These are phyloP conservation scores for Chaetodon auriga DNA, from an alignment of 2,113 vertebrate species.

Conservation along the genomic window DNA sequence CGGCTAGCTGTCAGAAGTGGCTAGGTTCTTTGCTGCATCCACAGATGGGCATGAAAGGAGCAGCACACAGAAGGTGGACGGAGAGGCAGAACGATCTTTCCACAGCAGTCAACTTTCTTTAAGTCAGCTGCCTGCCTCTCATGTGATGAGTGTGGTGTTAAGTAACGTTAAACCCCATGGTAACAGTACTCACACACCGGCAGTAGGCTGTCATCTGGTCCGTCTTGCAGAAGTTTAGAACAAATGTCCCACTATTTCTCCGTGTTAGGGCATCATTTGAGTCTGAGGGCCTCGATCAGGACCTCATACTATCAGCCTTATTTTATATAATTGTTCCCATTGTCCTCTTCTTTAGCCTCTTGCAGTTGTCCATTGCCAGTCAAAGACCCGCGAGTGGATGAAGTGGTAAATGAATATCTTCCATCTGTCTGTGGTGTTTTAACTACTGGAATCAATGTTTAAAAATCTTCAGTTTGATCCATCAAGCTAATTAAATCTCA, in stretches of 20 bases:
- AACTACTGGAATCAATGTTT: conserved; percentile 3
- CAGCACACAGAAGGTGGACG: conserved; percentile 2
- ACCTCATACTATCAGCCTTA: too few relatives aligned
- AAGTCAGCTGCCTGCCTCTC: not conserved
- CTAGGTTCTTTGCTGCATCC: conserved; percentile 18
- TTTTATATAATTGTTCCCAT: not conserved
- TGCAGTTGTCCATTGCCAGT: not conserved
- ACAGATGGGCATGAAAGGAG: conserved; percentile 30
- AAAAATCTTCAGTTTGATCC: conserved; percentile 15
- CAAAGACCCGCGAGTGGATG: not conserved
- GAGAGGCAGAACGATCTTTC: not conserved
- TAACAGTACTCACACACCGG: not conserved
- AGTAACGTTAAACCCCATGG: not conserved
- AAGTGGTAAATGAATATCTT: conserved; percentile 23
- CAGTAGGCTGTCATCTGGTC: not conserved
- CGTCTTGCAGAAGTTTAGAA: too few relatives aligned
- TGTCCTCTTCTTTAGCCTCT: conserved; percentile 3
- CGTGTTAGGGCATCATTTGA: not conserved
- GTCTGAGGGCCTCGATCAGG: not conserved
- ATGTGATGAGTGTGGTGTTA: not conserved
- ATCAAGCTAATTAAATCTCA: conserved; percentile 40
- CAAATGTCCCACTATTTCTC: not conserved
- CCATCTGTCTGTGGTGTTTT: not conserved
- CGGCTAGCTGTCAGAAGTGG: conserved; percentile 41
- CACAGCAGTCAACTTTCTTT: not conserved